Conservation (phyloP, 2,113 vertebrate species). For the Podarcis raffonei region DNA sequence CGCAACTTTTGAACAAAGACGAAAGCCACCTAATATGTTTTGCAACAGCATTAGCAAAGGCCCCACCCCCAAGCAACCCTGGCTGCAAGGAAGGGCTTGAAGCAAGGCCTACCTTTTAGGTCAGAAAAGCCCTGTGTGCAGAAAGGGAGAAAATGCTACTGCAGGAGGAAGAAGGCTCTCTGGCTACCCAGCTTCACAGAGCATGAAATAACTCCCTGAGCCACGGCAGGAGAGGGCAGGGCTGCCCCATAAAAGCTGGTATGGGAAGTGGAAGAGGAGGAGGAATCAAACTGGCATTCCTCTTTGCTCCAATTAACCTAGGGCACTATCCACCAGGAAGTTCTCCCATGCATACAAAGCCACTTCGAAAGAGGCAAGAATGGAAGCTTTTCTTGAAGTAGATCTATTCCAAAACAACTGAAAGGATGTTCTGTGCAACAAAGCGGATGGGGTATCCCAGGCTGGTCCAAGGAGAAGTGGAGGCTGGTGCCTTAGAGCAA, state of each 20-base stretch:
- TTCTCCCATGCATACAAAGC: not conserved
- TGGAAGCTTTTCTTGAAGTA: not conserved
- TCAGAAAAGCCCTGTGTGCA: constrained; percentile 66
- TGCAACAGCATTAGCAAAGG: constrained; percentile 55
- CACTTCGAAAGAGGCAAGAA: no score
- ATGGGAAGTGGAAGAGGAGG: not conserved
- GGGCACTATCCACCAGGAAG: not conserved
- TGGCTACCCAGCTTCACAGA: constrained; percentile 63
- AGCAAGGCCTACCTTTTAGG: constrained; percentile 57
- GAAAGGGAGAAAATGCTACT: constrained; percentile 61
- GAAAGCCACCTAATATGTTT: constrained; percentile 40
- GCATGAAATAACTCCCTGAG: constrained; percentile 69
- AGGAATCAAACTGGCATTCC: not conserved
- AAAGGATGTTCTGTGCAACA: not conserved
- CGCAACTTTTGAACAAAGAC: constrained; percentile 49
- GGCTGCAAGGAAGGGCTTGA: constrained; percentile 49
- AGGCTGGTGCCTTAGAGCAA: no score
- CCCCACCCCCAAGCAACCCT: constrained; percentile 30
- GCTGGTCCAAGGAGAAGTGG: not conserved
- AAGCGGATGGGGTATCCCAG: not conserved
- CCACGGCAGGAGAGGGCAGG: constrained; percentile 67
- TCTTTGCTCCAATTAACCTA: not conserved
- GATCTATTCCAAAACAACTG: no score
- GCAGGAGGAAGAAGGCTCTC: constrained; percentile 49
- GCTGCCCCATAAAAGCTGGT: no score